These are phyloP conservation scores for Criorhina ranunculi DNA, from an alignment of 2,888 invertebrate species.

Conservation along the genomic window DNA sequence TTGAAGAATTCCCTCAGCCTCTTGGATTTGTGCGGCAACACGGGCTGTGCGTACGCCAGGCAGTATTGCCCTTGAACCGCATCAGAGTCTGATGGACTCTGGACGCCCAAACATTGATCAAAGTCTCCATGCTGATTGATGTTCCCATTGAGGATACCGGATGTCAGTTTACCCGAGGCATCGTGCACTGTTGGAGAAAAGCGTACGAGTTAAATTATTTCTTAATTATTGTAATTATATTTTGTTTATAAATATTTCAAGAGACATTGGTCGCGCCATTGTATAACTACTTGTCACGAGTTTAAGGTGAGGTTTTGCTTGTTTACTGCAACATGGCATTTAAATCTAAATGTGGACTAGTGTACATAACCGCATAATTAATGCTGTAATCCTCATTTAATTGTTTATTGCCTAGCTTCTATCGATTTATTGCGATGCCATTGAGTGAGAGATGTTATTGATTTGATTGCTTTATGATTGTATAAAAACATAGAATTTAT, in stretches of 20 bases:
- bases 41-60: conserved; percentile 87
- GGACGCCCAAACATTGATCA: conserved; percentile 82
- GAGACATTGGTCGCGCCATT: not conserved
- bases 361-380: conserved; percentile 1
- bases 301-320: not conserved
- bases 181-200: conserved; percentile 87
- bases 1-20: conserved; percentile 85
- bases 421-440: conserved; percentile 14
- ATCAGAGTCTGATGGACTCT: conserved; percentile 70
- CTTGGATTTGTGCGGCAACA: conserved; percentile 85
- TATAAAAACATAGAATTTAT: not conserved
- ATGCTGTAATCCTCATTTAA: conserved; percentile 19
- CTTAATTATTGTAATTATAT: conserved; percentile 26
- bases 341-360: conserved; percentile 20
- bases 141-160: conserved; percentile 88
- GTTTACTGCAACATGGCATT: not conserved
- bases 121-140: conserved; percentile 88
- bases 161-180: conserved; percentile 88
- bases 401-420: conserved; percentile 4
- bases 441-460: not conserved
- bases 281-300: conserved; percentile 13
- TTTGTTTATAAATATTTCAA: conserved; percentile 7
- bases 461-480: not conserved
- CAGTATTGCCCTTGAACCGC: conserved; percentile 87
- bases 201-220: conserved; percentile 19